Percentiles rank a stretch among this genome's conserved stretches.
Evolutionary conservation across 2,113 vertebrate genomes (phyloP).

Genomic region (Ailuropoda melanoleuca): DNA sequence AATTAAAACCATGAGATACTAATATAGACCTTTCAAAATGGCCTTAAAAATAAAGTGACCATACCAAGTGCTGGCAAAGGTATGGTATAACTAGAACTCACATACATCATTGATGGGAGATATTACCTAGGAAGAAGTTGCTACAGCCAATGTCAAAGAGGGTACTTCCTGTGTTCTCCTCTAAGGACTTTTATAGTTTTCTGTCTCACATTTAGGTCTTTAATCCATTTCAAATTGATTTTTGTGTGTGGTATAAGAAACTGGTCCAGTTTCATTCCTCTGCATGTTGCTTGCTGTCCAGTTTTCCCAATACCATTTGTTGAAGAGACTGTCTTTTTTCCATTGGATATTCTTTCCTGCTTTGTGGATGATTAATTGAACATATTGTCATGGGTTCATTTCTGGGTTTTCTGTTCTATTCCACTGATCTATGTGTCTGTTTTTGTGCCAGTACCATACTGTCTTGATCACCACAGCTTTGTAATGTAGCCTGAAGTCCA

Average conservation of each 20-base stretch:
- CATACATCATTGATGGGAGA: background rate
- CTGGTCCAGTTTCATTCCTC: background rate
- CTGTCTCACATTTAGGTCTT: background rate
- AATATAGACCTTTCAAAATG: background rate
- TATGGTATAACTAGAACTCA: background rate
- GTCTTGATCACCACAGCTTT: background rate
- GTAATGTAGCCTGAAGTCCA: background rate
- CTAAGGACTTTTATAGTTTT: background rate
- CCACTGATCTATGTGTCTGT: background rate
- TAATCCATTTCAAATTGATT: background rate
- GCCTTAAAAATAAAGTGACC: background rate
- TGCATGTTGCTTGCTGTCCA: background rate
- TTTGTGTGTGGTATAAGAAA: background rate
- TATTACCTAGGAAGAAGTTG: too few species aligned
- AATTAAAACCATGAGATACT: background rate
- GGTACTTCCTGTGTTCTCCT: background rate
- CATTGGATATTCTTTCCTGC: background rate
- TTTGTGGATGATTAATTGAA: background rate
- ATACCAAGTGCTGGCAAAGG: background rate
- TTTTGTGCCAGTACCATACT: background rate
- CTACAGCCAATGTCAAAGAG: background rate
- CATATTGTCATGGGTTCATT: background rate
- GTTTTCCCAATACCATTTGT: background rate
- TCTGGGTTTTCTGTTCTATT: background rate
- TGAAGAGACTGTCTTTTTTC: background rate